Percentiles rank a stretch among this genome's conserved stretches.
Evolutionary conservation across 2,888 invertebrate genomes (phyloP).

Genomic region (Platycheirus rosarum): DNA sequence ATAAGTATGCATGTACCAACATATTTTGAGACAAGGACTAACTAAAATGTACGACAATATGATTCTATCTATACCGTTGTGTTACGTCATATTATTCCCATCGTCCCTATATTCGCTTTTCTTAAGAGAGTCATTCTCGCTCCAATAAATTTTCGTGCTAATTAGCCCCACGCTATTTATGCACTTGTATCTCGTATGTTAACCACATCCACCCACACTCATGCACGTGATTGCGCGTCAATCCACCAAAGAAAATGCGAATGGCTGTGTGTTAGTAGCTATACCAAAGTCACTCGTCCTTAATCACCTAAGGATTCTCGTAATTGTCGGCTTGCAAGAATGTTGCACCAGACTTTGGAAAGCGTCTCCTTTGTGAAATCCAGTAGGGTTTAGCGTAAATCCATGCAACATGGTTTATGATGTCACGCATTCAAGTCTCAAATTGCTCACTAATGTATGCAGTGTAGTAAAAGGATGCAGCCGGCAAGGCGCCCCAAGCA

Average conservation of each 20-base stretch:
- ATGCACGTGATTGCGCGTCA: neutral
- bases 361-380: conserved; percentile 15
- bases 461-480: neutral
- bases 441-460: conserved; percentile 16
- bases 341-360: conserved; percentile 23
- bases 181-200: too few species aligned
- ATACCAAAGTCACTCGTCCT: neutral
- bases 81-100: conserved; percentile 31
- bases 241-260: neutral
- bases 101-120: conserved; percentile 25
- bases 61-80: conserved; percentile 22
- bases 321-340: conserved; percentile 30
- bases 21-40: too few species aligned
- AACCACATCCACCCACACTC: too few species aligned
- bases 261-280: too few species aligned
- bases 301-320: conserved; percentile 44
- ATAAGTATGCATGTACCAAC: too few species aligned
- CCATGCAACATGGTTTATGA: conserved; percentile 54
- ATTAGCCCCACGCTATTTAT: conserved; percentile 39
- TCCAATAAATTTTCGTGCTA: conserved; percentile 62
- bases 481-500: neutral
- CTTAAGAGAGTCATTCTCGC: conserved; percentile 58
- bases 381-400: conserved; percentile 44
- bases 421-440: conserved; percentile 37
- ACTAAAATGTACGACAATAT: conserved; percentile 39